Conservation (phyloP, 2,113 vertebrate genomes). For the Accipiter cooperii region DNA sequence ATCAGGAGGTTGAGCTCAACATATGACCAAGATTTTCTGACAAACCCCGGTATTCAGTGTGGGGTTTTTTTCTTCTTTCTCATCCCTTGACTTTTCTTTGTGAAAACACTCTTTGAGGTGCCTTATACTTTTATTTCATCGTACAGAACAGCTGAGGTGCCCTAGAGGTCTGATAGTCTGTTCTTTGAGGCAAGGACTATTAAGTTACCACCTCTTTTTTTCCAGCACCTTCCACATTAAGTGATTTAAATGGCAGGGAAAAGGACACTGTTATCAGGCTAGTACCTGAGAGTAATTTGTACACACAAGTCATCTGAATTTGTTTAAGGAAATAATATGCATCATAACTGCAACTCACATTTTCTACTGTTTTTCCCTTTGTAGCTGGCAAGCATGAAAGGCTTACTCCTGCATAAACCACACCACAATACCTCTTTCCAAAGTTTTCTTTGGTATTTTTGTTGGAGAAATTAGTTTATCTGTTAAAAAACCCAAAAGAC, state of each 20-base stretch:
- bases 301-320: neutral
- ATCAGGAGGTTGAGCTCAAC: neutral
- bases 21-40: neutral
- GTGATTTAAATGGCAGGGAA: neutral
- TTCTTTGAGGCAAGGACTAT: neutral
- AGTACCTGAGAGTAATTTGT: neutral
- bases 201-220: neutral
- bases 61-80: neutral
- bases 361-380: neutral
- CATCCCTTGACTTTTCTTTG: neutral
- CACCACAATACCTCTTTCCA: neutral
- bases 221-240: neutral
- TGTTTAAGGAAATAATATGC: neutral
- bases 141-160: neutral
- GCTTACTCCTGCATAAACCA: neutral
- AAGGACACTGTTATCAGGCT: neutral
- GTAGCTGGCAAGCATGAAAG: neutral
- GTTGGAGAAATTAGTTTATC: neutral
- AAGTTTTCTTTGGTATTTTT: neutral
- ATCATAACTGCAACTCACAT: neutral
- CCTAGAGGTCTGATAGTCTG: neutral
- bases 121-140: neutral
- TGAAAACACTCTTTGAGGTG: slow-evolving; percentile 17
- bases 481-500: neutral
- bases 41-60: neutral